Conservation (phyloP, 2,113 vertebrate genomes). For the Anarrhichthys ocellatus region DNA sequence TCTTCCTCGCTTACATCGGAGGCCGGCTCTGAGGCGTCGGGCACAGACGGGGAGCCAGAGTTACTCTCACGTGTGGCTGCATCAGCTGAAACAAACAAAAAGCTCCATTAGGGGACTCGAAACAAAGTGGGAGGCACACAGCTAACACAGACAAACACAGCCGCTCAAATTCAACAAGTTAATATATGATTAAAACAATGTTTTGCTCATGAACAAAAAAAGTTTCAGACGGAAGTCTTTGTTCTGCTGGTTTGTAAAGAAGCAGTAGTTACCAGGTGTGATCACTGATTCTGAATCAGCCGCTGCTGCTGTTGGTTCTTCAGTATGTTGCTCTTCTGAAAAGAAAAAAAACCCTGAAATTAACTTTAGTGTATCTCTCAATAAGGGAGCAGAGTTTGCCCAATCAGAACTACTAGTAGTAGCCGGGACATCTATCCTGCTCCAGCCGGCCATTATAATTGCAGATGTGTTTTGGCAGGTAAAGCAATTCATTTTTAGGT, state of each 20-base stretch:
- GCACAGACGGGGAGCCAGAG: neutral
- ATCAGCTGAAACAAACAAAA: conserved; percentile 25
- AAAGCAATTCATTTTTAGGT: too few species aligned
- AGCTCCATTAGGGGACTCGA: neutral
- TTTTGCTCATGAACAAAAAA: too few species aligned
- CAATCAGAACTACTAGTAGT: too few species aligned
- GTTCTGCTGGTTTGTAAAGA: neutral
- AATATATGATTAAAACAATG: neutral
- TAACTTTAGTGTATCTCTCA: neutral
- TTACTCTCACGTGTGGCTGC: neutral
- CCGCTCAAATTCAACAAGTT: neutral
- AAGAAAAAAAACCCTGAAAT: neutral
- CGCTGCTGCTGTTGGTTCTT: neutral
- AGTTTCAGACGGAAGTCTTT: too few species aligned
- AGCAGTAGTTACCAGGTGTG: neutral
- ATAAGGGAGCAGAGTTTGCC: too few species aligned
- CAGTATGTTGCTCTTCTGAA: neutral
- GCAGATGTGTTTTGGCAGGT: too few species aligned
- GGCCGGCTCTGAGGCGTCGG: neutral
- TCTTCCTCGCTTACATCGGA: neutral
- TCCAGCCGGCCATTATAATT: too few species aligned
- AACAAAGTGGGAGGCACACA: neutral
- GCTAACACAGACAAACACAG: neutral
- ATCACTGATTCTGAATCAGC: neutral
- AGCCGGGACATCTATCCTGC: too few species aligned